These are phyloP conservation scores for Onthophagus sagittarius DNA, from an alignment of 2,888 invertebrate species.

Conservation along the genomic window DNA sequence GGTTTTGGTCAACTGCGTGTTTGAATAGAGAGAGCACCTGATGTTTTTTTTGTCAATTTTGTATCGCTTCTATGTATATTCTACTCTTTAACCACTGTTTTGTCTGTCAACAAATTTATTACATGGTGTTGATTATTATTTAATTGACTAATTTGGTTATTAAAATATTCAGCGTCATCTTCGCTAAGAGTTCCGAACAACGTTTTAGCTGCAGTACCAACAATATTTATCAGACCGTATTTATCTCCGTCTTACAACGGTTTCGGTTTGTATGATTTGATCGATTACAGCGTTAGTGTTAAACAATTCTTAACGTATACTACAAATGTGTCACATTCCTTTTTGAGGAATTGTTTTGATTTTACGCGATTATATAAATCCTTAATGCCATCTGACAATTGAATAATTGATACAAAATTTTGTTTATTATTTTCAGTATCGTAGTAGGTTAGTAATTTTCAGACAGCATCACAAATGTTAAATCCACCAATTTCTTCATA, in stretches of 20 bases:
- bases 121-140: neutral
- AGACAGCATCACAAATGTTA: neutral
- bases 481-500: neutral
- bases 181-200: neutral
- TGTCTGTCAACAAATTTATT: neutral
- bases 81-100: too few relatives aligned
- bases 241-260: neutral
- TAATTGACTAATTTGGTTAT: too few relatives aligned
- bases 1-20: too few relatives aligned
- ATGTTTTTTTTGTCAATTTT: too few relatives aligned
- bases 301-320: too few relatives aligned
- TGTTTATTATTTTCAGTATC: neutral
- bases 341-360: too few relatives aligned
- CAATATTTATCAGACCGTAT: neutral
- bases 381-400: too few relatives aligned
- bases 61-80: too few relatives aligned
- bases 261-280: neutral
- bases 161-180: neutral
- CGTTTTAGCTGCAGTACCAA: neutral
- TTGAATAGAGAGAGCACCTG: too few relatives aligned
- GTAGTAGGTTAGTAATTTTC: neutral
- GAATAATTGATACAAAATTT: too few relatives aligned
- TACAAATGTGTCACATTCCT: too few relatives aligned
- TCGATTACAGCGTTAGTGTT: neutral
- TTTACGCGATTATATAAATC: too few relatives aligned